A percentile compares a stretch with the other conserved stretches of the same genome.
phyloP scores from a whole-genome alignment of 30 jellyfish, hydroid and myxozoan genomes.

The Aurelia aurita region DNA sequence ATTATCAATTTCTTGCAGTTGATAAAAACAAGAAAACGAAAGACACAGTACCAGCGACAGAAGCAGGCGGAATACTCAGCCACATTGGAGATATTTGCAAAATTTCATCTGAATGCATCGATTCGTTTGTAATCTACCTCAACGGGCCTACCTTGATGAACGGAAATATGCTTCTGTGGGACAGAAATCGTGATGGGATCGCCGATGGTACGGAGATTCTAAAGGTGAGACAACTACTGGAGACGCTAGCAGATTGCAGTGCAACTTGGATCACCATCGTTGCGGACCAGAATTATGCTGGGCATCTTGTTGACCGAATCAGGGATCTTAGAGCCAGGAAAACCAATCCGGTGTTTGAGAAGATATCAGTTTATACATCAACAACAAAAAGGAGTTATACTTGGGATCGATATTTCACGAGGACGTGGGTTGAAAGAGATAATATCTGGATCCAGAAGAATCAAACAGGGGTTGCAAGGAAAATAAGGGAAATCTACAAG shows the following conservation, averaged over 20 bases:
- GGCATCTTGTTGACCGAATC: constrained; percentile 81
- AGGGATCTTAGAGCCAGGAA: constrained; percentile 56
- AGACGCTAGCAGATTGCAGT: constrained; percentile 78
- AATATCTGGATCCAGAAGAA: constrained; percentile 67
- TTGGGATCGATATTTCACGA: constrained; percentile 89
- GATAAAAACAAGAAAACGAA: constrained; percentile 81
- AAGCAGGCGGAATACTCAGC: constrained; percentile 79
- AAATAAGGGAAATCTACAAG: constrained; percentile 73
- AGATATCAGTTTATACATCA: constrained; percentile 80
- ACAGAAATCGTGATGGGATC: constrained; percentile 85
- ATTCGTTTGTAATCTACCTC: constrained; percentile 80
- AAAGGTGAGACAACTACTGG: constrained; percentile 71
- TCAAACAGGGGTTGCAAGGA: constrained; percentile 70
- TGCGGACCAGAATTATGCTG: constrained; percentile 98
- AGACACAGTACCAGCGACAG: constrained; percentile 96
- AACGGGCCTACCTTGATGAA: constrained; percentile 94
- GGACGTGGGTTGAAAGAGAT: constrained; percentile 77
- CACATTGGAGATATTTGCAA: constrained; percentile 82
- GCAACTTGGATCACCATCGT: constrained; percentile 84
- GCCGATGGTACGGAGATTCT: constrained; percentile 90
- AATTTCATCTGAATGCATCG: constrained; percentile 73
- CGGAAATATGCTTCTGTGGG: constrained; percentile 96
- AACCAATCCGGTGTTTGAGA: constrained; percentile 44
- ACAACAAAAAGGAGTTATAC: constrained; percentile 84
- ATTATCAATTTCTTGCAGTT: constrained; percentile 51